Base-by-base conservation (phyloP, 1,140 invertebrate genomes). In the Penaeus japonicus region DNA sequence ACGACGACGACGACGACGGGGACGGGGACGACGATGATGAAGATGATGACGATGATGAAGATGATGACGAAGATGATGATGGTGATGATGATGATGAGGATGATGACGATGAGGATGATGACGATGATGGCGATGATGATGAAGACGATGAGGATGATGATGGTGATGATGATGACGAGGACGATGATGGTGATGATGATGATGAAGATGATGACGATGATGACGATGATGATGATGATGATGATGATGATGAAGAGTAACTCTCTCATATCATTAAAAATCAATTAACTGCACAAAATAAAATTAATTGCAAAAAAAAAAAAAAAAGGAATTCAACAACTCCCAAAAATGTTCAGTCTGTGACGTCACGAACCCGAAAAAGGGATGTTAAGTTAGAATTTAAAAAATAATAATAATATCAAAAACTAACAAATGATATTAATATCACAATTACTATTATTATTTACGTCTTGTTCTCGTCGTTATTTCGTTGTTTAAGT, bases 191-290 rank as follows among this genome's bases (percentile, higher is more conserved):
- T 7, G 89, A 80, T 5, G 89, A 87, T 65, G 89, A 89, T 47
- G 89, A 89, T 0, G 89, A 89, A 1, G 89, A 89, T 32, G 84
- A 89, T 2, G 84, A 86, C n/a, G 84, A 87, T 10, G 84, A 89
- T 24, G 89, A 89, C 57, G 89, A 89, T 39, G 89, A 89, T 7
- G 89, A 89, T 35, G 89, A 89, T 18, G 88, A 85, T n/a, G 81
- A 85, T 82, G 84, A 86, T 54, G 70, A 77, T 53, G 84, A 86
- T 75, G 84, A 89, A 7, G 83, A 89, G 30, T 47, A 62, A 47
- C 85, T 39, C 30, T n/a, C 54, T 32, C 35, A 62, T 12, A 18
- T 35, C 17, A 81, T 27, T 20, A 81, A 5, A 15, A 84, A 17
- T 27, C 53, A 30, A 7, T 7, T 79, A 53, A 24, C 53, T 53